Conservation (phyloP, 2,113 vertebrate species). For the Lophochroa leadbeateri region DNA sequence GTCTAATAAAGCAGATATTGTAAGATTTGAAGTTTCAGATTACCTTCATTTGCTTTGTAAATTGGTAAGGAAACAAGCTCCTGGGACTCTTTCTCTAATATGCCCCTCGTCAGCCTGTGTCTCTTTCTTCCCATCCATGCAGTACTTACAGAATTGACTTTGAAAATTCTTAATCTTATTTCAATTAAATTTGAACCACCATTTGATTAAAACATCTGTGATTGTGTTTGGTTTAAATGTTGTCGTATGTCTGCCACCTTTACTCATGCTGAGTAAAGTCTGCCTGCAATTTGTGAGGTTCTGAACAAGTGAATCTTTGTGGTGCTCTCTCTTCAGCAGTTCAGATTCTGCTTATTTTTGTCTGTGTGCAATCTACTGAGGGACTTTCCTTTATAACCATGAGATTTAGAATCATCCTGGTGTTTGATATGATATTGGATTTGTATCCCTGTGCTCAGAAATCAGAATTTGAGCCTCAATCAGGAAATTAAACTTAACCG, state of each 20-base stretch:
- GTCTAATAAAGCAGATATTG: constrained; percentile 56
- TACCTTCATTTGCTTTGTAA: constrained; percentile 54
- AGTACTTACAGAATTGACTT: neutral
- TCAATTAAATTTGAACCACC: neutral
- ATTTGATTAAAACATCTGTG: constrained; percentile 16
- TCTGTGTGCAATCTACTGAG: neutral
- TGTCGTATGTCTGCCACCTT: neutral
- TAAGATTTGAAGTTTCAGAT: constrained; percentile 47
- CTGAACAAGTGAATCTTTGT: constrained; percentile 21
- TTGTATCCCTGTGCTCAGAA: neutral
- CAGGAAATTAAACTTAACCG: neutral
- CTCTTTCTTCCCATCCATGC: neutral
- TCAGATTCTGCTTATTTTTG: neutral
- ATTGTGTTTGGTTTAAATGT: neutral
- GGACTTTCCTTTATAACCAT: accelerated
- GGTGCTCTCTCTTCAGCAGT: neutral
- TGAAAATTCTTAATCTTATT: constrained; percentile 17
- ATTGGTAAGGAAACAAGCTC: constrained; percentile 25
- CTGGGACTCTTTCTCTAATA: neutral
- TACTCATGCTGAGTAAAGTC: neutral
- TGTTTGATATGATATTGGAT: neutral
- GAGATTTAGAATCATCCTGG: neutral
- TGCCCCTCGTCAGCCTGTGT: neutral
- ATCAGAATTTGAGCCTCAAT: neutral
- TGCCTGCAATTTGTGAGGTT: neutral